These are phyloP conservation scores for Trypoxylon attenuatum DNA, from an alignment of 2,888 invertebrate genomes.

Conservation along the genomic window DNA sequence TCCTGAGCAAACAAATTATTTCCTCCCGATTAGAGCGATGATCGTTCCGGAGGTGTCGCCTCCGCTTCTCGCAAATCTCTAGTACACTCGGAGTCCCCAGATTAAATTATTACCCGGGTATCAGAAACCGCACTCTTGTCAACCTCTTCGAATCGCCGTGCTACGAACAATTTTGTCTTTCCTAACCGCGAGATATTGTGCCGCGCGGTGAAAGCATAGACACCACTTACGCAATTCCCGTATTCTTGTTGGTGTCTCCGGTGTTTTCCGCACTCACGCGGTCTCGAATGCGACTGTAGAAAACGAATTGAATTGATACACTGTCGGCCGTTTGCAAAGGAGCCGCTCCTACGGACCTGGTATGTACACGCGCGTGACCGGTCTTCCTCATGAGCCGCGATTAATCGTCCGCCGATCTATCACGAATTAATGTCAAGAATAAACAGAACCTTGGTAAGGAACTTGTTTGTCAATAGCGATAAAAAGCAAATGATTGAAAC, in stretches of 20 bases:
- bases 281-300: background rate
- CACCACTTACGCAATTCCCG: slow-evolving; percentile 13
- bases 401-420: background rate
- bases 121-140: slow-evolving; percentile 12
- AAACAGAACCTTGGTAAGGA: background rate
- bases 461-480: too few relatives aligned
- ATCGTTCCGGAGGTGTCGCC: slow-evolving; percentile 24
- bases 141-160: slow-evolving; percentile 18
- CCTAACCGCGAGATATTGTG: background rate
- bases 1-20: slow-evolving; percentile 62
- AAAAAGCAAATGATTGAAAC: too few relatives aligned
- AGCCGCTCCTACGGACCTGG: background rate
- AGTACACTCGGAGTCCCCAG: slow-evolving; percentile 24
- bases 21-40: slow-evolving; percentile 57
- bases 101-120: slow-evolving; percentile 45
- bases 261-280: background rate
- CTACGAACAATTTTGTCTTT: slow-evolving; percentile 29
- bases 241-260: slow-evolving; percentile 1
- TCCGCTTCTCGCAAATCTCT: slow-evolving; percentile 16
- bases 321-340: background rate
- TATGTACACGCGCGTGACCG: background rate
- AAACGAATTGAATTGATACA: too few relatives aligned
- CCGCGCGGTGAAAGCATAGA: background rate
- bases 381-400: too few relatives aligned
- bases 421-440: background rate